Conservation (phyloP, 92 coral and sea anemone species). For the Porites rus region DNA sequence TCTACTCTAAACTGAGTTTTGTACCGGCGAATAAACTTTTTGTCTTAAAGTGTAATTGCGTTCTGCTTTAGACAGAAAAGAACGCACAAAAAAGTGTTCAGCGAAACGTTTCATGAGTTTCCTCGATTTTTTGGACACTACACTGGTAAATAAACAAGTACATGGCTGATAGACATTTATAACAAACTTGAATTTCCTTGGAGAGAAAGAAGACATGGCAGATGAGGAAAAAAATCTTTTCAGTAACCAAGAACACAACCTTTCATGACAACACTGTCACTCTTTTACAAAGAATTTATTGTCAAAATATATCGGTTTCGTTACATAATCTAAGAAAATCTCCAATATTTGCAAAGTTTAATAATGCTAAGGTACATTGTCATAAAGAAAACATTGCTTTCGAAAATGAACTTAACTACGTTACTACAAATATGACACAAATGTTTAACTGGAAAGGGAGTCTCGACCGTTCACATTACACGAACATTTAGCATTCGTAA, state of each 20-base stretch:
- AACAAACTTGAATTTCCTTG: no score
- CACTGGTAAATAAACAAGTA: no score
- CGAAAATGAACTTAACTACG: background rate
- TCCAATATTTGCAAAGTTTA: conserved; percentile 8
- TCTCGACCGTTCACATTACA: background rate
- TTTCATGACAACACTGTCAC: background rate
- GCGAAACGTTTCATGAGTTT: no score
- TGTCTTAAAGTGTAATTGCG: no score
- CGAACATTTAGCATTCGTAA: background rate
- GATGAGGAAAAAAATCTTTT: background rate
- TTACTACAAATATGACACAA: no score
- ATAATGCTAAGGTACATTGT: background rate
- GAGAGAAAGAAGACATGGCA: background rate
- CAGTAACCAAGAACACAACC: background rate
- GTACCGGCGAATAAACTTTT: no score
- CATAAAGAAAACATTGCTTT: background rate
- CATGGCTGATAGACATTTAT: no score
- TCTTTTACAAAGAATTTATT: conserved; percentile 33
- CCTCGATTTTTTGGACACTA: no score
- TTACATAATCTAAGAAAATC: conserved; percentile 8
- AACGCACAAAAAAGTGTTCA: no score
- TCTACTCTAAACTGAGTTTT: no score
- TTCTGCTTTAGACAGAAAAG: no score
- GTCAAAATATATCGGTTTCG: conserved; percentile 40
- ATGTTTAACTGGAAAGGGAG: no score